Evolutionary conservation across 1,140 invertebrate species (phyloP), one percentile per base, ranked within the genome.

Genomic region (Caenorhabditis latens): DNA sequence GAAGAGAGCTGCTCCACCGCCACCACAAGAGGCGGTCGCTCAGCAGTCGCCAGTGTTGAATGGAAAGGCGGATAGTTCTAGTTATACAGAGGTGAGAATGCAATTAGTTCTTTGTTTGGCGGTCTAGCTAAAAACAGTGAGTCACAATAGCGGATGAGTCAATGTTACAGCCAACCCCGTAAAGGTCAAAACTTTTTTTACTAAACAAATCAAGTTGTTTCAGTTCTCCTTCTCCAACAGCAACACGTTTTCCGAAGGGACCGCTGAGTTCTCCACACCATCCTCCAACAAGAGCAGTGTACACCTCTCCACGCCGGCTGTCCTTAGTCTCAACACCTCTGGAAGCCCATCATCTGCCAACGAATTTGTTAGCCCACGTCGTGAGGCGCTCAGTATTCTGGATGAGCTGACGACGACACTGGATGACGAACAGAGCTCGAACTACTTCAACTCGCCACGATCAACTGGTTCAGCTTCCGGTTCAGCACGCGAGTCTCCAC

Each of bases 1-100:
- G 58, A 88, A 88, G 67, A 75, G 84, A 82, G 83, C 57, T 19
- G 83, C 87, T 50, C 83, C 87, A 5, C 87, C 87, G 4, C 84
- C 84, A 19, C 87, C 87, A 48, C 55, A 55, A 43, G 71, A 55
- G 46, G 57, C 58, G 6, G 67, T 19, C 11, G 14, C 14, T 53
- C 71, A 24, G 1, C 46, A 50, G 71, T 79, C 71, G 19, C 71
- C 71, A 24, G 46, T 79, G 7, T 4, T 50, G 46, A 79, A 79
- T 79, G 65, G 65, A 9, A 79, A 79, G 7, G n/a, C 46, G 7
- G 71, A 79, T 11, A 43, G 24, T 19, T 24, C 71, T 7, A 79
- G 46, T 50, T 79, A 43, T 79, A 46, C 46, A 50, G 71, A 79
- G 43, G 71, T 79, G 32, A 63, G 21, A 32, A 8, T 40, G 14